Conservation (phyloP, 2,888 invertebrate species). For the Teleogryllus oceanicus region DNA sequence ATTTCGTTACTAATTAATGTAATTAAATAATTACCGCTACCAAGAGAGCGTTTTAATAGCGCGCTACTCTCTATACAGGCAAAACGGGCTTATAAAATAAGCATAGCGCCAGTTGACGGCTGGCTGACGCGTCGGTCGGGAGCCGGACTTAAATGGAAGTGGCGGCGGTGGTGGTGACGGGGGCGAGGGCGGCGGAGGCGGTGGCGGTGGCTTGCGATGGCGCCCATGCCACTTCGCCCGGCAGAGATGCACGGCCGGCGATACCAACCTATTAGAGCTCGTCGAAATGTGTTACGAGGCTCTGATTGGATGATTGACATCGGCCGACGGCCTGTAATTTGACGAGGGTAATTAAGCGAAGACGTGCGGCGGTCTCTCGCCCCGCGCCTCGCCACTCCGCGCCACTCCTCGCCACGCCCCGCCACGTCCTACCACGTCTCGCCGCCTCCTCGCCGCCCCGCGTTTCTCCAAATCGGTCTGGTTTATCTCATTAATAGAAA, state of each 20-base stretch:
- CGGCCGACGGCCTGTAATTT: constrained; percentile 5
- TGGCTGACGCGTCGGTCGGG: not conserved
- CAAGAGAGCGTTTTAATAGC: not conserved
- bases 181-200: no score
- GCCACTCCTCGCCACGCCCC: not conserved
- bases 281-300: constrained; percentile 9
- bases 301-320: constrained; percentile 18
- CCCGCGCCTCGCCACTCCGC: not conserved
- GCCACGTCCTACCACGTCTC: not conserved
- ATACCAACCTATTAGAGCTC: constrained; percentile 9
- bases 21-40: constrained; percentile 18
- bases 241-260: not conserved
- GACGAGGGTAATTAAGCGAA: constrained; percentile 1
- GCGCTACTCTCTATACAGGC: constrained; percentile 2
- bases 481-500: constrained; percentile 7
- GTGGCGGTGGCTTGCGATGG: no score
- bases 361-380: not conserved
- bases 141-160: not conserved
- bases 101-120: not conserved
- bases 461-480: not conserved
- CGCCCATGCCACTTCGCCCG: not conserved
- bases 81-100: constrained; percentile 9
- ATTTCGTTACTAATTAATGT: constrained; percentile 11
- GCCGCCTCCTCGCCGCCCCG: not conserved
- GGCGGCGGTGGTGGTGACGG: no score